Base-by-base conservation (phyloP, 2,113 vertebrate genomes). In the Antechinus flavipes region DNA sequence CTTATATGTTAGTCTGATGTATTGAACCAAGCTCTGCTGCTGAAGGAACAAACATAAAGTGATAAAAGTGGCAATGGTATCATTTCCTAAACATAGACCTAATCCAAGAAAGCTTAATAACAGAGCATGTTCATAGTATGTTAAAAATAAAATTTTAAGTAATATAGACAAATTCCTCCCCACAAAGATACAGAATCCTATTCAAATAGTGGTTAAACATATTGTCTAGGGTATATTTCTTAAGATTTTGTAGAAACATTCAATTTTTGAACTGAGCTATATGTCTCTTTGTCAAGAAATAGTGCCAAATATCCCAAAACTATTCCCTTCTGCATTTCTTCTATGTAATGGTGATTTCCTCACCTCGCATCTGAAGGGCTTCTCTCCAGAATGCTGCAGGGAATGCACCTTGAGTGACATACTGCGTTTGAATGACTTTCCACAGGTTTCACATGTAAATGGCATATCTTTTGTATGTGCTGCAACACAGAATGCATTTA, bases 391-490 rank as follows among this genome's bases (percentile, higher is more conserved):
- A 96, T 99, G 99, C 98, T 99, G 99, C 90, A 99, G 98, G 0
- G 99, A 99, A 97, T 99, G 99, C 93, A 99, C 99, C 98, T 99
- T 99, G 97, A 99, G 99, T n/a, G 99, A 99, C 99, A 99, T 99
- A 91, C 99, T 99, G 98, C 99, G 99, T 96, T 99, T 99, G 97
- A 99, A 99, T 0, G 99, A 99, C 94, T 99, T 99, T 56, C 99
- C 99, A 98, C 99, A 99, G 8, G 99, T 99, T 98, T 99, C 99
- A 97, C 99, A 99, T 76, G 99, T 99, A 96, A 99, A 99, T 2
- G 99, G 99, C 99, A 99, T 99, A 98, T 99, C 99, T 98, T 99
- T 99, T 0, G 99, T 99, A 98, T 99, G 99, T 97, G 99, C 99
- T 99, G 98, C 94, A 96, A 98, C 91, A 98, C 25, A 98, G 93